A percentile compares a stretch with the other conserved stretches of the same genome.
These are phyloP conservation scores for Coregonus sp. DNA, from an alignment of 2,797 vertebrate genomes.

Conservation along the genomic window DNA sequence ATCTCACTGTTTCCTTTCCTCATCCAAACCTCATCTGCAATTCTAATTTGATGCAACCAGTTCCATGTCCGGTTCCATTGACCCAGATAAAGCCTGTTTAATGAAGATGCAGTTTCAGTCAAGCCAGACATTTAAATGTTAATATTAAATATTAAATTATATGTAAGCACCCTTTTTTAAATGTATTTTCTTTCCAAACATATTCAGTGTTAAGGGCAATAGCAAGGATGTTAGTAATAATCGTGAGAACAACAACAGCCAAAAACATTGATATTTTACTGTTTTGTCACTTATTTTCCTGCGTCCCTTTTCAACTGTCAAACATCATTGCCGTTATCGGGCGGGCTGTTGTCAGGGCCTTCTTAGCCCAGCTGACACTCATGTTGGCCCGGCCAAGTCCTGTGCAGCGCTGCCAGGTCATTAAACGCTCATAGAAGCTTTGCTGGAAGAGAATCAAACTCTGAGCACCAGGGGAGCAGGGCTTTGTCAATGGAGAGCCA, in stretches of 20 bases:
- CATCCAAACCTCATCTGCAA: neutral
- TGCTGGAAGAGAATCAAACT: slow-evolving; percentile 50
- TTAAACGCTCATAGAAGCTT: slow-evolving; percentile 46
- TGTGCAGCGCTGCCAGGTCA: slow-evolving; percentile 48
- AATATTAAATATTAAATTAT: neutral
- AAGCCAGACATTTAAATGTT: neutral
- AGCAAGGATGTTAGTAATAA: neutral
- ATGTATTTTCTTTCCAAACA: neutral
- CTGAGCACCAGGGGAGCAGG: slow-evolving; percentile 33
- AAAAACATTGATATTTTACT: neutral
- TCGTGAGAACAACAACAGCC: neutral
- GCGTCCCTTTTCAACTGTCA: neutral
- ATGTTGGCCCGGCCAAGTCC: slow-evolving; percentile 46
- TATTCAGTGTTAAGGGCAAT: neutral
- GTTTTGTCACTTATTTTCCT: neutral
- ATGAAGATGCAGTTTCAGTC: neutral
- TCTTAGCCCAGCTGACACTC: slow-evolving; percentile 36
- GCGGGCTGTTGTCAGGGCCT: neutral
- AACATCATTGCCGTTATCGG: neutral
- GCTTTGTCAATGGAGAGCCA: slow-evolving; percentile 7
- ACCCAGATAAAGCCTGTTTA: neutral
- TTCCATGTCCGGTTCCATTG: neutral
- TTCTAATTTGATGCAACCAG: too few species aligned
- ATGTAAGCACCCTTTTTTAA: neutral
- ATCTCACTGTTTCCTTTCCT: slow-evolving; percentile 2